Evolutionary conservation across 2,888 invertebrate genomes (phyloP).

Genomic region (Seira ritae): DNA sequence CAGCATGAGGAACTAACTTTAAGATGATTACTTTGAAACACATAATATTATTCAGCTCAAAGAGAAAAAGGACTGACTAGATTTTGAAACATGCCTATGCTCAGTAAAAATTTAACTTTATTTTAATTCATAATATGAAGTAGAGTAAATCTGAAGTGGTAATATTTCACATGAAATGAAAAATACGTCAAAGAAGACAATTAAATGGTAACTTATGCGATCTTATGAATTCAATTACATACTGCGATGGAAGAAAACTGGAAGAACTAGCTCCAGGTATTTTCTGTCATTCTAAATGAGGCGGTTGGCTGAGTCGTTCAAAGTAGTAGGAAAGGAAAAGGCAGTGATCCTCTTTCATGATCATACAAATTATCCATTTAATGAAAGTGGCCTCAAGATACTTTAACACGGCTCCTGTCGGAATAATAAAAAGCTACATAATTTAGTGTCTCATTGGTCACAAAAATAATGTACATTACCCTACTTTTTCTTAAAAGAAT

Average conservation of each 20-base stretch:
- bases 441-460: no score
- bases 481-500: neutral
- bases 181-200: conserved; percentile 39
- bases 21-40: no score
- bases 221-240: neutral
- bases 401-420: conserved; percentile 37
- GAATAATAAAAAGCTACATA: conserved; percentile 17
- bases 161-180: conserved; percentile 45
- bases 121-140: neutral
- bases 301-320: neutral
- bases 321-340: neutral
- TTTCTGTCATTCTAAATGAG: neutral
- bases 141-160: neutral
- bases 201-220: neutral
- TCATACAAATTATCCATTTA: no score
- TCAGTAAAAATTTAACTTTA: no score
- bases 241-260: neutral
- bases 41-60: no score
- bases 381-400: conserved; percentile 44
- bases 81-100: no score
- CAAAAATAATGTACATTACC: no score
- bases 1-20: no score
- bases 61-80: no score
- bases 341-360: no score
- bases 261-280: neutral